Base-by-base conservation (phyloP, 1,140 invertebrate species). In the Ladona fulva region DNA sequence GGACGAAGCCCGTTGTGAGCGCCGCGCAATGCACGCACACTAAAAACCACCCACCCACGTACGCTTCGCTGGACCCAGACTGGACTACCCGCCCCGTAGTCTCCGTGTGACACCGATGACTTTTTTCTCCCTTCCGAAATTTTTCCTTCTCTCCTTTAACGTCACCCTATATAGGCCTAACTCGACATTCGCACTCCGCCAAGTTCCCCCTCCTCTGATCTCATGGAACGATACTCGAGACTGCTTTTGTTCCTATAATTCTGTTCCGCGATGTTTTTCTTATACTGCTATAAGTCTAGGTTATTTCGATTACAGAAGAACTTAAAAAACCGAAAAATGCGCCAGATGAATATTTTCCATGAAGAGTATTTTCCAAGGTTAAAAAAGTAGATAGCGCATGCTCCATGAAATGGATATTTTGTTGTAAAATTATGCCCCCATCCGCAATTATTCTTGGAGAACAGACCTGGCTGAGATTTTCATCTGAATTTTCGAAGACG, bases 51-150 rank as follows among this genome's bases (percentile, higher is more conserved):
- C 52, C 52, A 22, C 52, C 52, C 52, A 66, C 52, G 12, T 66
- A 66, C 52, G 52, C 52, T 66, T 66, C 52, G n/a, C 52, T 66
- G 52, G 52, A 66, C 52, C 52, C 52, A 66, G 52, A 66, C 52
- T 66, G 52, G 52, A 66, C 52, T 16, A 66, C 14, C 52, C 52
- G 52, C 44, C 44, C 44, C 44, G 44, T 52, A 52, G 44, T 66
- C 52, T 66, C 52, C 12, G 52, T 66, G 52, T 66, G 52, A 66
- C 52, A 66, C 14, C 52, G 5, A 5, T 22, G 16, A 22, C 16
- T 22, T 66, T 66, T 66, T 66, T 66, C n/a, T 12, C 44, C 44
- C 19, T 19, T 52, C 52, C n/a, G n/a, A 16, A 66, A 66, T 16
- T 22, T 19, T 11, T 52, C 44, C 44, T 52, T 66, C 52, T 66